Conservation (phyloP, 2,113 vertebrate species). For the Campylorhamphus procurvoides region DNA sequence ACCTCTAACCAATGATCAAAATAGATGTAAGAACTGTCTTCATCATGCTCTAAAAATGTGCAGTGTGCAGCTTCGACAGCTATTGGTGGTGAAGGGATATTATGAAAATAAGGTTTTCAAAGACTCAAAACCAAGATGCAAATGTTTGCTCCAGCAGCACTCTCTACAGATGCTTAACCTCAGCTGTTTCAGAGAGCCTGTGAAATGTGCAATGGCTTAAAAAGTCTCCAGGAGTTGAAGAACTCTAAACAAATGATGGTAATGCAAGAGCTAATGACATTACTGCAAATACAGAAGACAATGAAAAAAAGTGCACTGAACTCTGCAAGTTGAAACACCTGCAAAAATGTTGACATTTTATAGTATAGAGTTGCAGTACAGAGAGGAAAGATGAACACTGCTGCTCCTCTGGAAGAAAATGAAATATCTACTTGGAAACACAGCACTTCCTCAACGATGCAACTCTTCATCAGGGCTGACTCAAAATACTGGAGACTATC, state of each 20-base stretch:
- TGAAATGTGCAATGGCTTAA: accelerated
- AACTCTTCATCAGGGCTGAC: neutral
- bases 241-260: neutral
- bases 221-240: neutral
- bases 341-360: neutral
- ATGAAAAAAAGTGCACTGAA: neutral
- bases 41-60: neutral
- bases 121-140: neutral
- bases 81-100: neutral
- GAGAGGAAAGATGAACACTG: neutral
- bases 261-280: neutral
- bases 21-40: neutral
- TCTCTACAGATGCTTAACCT: neutral
- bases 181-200: neutral
- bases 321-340: neutral
- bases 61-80: neutral
- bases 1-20: neutral
- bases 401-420: neutral
- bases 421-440: neutral
- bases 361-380: neutral
- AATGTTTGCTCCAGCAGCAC: neutral
- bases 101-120: neutral
- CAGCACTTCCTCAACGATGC: neutral
- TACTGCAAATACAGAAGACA: neutral
- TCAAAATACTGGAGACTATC: neutral